These are phyloP conservation scores for Anas bernieri DNA, from an alignment of 2,797 vertebrate species.

Conservation along the genomic window DNA sequence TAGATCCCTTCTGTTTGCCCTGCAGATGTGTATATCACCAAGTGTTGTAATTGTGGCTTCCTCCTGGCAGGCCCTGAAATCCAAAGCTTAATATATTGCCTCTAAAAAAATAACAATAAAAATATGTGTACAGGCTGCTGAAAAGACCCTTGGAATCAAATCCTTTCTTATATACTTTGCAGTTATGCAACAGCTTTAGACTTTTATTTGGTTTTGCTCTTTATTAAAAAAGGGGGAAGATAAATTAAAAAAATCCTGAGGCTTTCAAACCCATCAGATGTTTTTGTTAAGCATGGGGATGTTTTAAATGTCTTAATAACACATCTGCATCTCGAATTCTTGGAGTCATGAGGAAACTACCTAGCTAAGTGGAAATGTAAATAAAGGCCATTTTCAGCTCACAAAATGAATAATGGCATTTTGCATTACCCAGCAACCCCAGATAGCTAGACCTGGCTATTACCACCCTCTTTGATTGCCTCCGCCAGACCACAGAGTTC, in stretches of 20 bases:
- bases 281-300: neutral
- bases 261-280: neutral
- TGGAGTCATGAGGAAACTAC: neutral
- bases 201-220: neutral
- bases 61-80: neutral
- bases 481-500: constrained; percentile 18
- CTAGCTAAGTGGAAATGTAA: constrained; percentile 25
- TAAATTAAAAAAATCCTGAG: neutral
- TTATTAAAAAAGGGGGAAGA: neutral
- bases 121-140: neutral
- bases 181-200: neutral
- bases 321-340: neutral
- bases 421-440: neutral
- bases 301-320: neutral
- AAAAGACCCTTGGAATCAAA: neutral
- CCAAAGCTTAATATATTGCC: neutral
- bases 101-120: neutral
- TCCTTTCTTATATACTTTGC: neutral
- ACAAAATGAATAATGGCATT: neutral
- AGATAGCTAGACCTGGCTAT: neutral
- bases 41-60: neutral
- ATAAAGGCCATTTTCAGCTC: neutral
- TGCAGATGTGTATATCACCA: neutral
- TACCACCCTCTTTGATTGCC: neutral
- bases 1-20: neutral